Evolutionary conservation across 2,888 invertebrate genomes (phyloP).

Genomic region (Cartodere bifasciata): DNA sequence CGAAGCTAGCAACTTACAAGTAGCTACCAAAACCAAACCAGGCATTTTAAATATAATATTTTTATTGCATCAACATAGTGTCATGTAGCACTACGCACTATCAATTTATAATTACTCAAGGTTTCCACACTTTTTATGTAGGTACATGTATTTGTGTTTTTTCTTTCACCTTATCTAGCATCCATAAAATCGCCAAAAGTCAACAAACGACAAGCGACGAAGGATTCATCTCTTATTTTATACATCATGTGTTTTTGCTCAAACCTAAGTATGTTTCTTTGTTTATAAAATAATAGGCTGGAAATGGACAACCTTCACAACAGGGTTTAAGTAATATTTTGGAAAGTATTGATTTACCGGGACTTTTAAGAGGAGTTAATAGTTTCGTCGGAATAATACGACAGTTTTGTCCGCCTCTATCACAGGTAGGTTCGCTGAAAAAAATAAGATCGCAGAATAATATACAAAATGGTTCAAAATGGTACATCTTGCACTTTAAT

Average conservation of each 20-base stretch:
- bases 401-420: conserved; percentile 31
- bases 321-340: conserved; percentile 24
- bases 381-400: conserved; percentile 31
- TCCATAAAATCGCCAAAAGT: conserved; percentile 18
- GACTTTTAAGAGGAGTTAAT: conserved; percentile 28
- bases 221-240: conserved; percentile 7
- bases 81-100: no score
- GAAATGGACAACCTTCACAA: background rate
- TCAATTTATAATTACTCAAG: no score
- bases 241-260: background rate
- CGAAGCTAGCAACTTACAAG: no score
- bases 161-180: conserved; percentile 5
- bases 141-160: no score
- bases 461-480: no score
- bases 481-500: no score
- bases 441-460: no score
- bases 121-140: no score
- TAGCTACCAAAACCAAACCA: no score
- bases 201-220: conserved; percentile 17
- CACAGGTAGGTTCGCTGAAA: conserved; percentile 35
- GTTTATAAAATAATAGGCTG: background rate
- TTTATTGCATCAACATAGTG: no score
- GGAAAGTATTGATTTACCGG: conserved; percentile 27
- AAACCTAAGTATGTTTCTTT: background rate
- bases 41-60: no score